A percentile compares a stretch with the other conserved stretches of the same genome.
Evolutionary conservation across 2,113 vertebrate genomes (phyloP).

Genomic region (Numida meleagris): DNA sequence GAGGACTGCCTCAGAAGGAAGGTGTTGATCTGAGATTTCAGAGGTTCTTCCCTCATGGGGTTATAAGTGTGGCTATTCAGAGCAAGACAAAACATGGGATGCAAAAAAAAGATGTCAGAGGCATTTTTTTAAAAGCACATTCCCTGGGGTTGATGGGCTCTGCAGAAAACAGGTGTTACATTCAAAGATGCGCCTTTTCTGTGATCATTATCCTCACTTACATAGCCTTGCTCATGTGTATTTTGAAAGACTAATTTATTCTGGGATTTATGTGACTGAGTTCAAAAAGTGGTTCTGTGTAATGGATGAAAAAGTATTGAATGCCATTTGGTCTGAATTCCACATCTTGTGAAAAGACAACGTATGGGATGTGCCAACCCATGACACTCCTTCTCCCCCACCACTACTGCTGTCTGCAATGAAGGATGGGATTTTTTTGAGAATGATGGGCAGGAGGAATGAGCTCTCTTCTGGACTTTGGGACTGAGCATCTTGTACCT

Average conservation of each 20-base stretch:
- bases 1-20: not conserved
- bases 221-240: not conserved
- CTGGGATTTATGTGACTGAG: not conserved
- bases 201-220: not conserved
- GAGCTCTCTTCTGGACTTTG: slow-evolving; percentile 30
- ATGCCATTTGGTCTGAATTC: slow-evolving; percentile 11
- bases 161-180: not conserved
- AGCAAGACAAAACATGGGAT: not conserved
- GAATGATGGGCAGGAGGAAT: slow-evolving; percentile 8
- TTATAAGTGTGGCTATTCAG: not conserved
- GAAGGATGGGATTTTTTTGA: slow-evolving; percentile 66
- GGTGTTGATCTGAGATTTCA: not conserved
- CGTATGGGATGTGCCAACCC: not conserved
- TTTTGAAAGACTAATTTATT: slow-evolving; percentile 11
- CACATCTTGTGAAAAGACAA: not conserved
- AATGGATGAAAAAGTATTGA: not conserved
- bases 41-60: not conserved
- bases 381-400: not conserved
- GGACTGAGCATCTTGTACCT: not conserved
- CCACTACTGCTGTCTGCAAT: slow-evolving; percentile 72
- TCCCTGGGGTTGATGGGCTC: not conserved
- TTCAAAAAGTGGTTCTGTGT: not conserved
- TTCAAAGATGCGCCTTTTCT: not conserved
- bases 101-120: not conserved
- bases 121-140: not conserved